Conservation (phyloP, 2,113 vertebrate genomes). For the Saguinus midas region DNA sequence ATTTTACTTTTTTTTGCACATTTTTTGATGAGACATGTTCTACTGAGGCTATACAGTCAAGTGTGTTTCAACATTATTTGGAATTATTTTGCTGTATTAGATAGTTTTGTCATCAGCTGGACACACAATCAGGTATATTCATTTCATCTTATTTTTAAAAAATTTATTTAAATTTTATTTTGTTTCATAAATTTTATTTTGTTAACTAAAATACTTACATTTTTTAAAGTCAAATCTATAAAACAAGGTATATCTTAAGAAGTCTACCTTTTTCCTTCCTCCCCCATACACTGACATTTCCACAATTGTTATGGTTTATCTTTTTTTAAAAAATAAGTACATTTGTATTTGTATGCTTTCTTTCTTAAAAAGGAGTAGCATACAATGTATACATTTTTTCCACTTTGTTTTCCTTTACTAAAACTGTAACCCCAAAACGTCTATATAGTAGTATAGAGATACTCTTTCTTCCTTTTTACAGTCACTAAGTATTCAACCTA, state of each 20-base stretch:
- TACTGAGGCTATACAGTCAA: background rate
- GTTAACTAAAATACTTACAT: slow-evolving; percentile 3
- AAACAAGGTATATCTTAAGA: background rate
- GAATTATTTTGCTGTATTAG: background rate
- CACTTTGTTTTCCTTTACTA: background rate
- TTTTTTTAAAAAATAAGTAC: background rate
- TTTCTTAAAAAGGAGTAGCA: background rate
- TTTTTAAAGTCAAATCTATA: background rate
- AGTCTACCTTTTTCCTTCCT: background rate
- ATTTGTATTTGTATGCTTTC: background rate
- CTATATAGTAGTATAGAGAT: background rate
- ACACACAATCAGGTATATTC: background rate
- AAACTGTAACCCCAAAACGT: background rate
- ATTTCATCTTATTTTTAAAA: background rate
- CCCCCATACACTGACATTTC: background rate
- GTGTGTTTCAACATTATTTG: background rate
- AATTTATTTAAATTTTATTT: background rate
- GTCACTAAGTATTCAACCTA: background rate
- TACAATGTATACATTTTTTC: background rate
- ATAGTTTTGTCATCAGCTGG: background rate
- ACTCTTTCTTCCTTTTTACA: background rate
- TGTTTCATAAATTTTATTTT: background rate
- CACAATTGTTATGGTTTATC: background rate
- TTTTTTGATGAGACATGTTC: background rate
- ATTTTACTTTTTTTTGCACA: background rate